These are phyloP conservation scores for Etia nguti DNA, from an alignment of 2,113 vertebrate species.

Conservation along the genomic window DNA sequence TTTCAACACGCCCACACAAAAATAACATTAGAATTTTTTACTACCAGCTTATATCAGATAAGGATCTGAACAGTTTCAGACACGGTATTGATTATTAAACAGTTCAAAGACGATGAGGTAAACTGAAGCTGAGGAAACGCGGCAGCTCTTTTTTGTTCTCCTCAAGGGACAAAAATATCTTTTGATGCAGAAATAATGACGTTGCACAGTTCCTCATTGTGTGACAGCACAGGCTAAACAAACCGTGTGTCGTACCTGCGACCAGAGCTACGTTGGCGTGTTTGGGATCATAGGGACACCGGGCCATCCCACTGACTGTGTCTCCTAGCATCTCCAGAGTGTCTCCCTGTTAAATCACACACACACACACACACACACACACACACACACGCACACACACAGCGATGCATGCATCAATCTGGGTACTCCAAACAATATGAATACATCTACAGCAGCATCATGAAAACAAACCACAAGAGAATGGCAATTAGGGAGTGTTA, in stretches of 20 bases:
- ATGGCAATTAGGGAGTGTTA: conserved; percentile 57
- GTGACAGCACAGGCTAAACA: not conserved
- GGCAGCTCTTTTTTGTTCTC: not conserved
- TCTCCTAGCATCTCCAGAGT: conserved; percentile 86
- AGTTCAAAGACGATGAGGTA: not conserved
- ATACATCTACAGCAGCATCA: conserved; percentile 14
- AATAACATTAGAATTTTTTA: not conserved
- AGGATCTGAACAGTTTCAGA: not conserved
- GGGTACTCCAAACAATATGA: conserved; percentile 3
- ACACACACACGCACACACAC: not conserved
- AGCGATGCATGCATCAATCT: conserved; percentile 16
- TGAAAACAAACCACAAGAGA: conserved; percentile 57
- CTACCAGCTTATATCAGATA: not conserved
- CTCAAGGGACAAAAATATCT: not conserved
- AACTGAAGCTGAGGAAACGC: not conserved
- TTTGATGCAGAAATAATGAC: not conserved
- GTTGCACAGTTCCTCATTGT: not conserved
- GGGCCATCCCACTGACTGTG: conserved; percentile 92
- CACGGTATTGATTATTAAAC: not conserved
- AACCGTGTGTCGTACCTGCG: conserved; percentile 76
- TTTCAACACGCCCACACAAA: not conserved
- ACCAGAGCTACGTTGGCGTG: conserved; percentile 94
- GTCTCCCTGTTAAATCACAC: conserved; percentile 76
- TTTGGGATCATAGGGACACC: conserved; percentile 94
- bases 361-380: not conserved